Evolutionary conservation across 2,797 vertebrate genomes (phyloP).

Genomic region (Remorina albescens): DNA sequence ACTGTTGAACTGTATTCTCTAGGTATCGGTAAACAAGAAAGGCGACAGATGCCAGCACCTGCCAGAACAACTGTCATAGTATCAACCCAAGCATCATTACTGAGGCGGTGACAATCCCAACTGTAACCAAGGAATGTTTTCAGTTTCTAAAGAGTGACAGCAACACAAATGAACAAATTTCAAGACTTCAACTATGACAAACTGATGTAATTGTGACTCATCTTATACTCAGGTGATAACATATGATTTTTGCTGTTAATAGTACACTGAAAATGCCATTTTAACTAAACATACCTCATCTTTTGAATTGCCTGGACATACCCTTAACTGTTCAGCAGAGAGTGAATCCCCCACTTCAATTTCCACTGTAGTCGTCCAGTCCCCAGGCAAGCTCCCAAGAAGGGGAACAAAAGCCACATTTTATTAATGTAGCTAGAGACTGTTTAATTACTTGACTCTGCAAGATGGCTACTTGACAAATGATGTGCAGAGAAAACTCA

Average conservation of each 20-base stretch:
- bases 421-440: conserved; percentile 53
- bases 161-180: background rate
- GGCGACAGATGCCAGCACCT: conserved; percentile 29
- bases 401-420: conserved; percentile 57
- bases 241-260: conserved; percentile 8
- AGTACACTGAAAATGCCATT: conserved; percentile 3
- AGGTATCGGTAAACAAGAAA: conserved; percentile 40
- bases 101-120: conserved; percentile 15
- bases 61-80: conserved; percentile 34
- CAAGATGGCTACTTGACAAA: conserved; percentile 49
- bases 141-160: conserved; percentile 20
- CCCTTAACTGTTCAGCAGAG: conserved; percentile 26
- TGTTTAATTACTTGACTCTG: conserved; percentile 56
- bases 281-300: conserved; percentile 17
- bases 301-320: conserved; percentile 9
- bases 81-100: conserved; percentile 24
- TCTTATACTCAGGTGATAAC: background rate
- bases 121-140: background rate
- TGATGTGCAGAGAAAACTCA: conserved; percentile 55
- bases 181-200: background rate
- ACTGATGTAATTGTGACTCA: background rate
- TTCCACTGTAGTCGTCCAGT: conserved; percentile 27
- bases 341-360: conserved; percentile 18
- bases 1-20: conserved; percentile 39
- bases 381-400: conserved; percentile 15